phyloP scores from a whole-genome alignment of 2,113 vertebrate species.

The Antigone vipio region DNA sequence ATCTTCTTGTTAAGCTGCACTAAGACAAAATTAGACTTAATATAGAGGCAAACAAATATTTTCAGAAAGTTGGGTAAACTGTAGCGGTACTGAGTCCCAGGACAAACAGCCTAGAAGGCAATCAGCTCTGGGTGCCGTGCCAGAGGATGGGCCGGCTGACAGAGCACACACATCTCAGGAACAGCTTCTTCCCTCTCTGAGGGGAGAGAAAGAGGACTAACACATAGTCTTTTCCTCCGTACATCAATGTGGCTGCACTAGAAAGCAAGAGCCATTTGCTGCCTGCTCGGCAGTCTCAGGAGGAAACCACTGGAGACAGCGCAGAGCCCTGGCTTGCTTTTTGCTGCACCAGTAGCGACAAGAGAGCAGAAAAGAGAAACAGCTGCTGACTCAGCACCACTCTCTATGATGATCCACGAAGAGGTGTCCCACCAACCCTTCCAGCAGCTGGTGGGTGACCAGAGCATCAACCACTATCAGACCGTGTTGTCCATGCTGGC shows the following conservation, averaged over 20 bases:
- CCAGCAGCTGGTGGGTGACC: not conserved
- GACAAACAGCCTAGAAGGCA: not conserved
- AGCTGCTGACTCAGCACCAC: not conserved
- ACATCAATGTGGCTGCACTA: not conserved
- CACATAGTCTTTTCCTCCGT: accelerated
- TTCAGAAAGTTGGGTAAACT: not conserved
- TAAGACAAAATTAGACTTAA: not conserved
- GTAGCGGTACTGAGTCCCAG: not conserved
- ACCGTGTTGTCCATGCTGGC: accelerated
- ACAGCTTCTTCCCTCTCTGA: not conserved
- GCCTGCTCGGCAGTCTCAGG: not conserved
- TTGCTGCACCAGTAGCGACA: accelerated
- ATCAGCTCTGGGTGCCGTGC: not conserved
- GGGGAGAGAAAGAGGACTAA: not conserved
- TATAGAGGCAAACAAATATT: not conserved
- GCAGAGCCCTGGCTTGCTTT: not conserved
- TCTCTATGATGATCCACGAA: not conserved
- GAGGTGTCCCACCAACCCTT: not conserved
- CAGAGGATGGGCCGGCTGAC: not conserved
- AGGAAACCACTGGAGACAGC: not conserved
- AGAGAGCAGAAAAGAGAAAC: not conserved
- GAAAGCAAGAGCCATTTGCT: not conserved
- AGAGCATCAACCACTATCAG: not conserved
- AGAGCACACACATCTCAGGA: not conserved
- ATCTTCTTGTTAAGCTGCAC: not conserved